Percentiles rank a stretch among this genome's conserved stretches.
phyloP scores from a whole-genome alignment of 2,888 invertebrate species.

The Lymantria dispar region DNA sequence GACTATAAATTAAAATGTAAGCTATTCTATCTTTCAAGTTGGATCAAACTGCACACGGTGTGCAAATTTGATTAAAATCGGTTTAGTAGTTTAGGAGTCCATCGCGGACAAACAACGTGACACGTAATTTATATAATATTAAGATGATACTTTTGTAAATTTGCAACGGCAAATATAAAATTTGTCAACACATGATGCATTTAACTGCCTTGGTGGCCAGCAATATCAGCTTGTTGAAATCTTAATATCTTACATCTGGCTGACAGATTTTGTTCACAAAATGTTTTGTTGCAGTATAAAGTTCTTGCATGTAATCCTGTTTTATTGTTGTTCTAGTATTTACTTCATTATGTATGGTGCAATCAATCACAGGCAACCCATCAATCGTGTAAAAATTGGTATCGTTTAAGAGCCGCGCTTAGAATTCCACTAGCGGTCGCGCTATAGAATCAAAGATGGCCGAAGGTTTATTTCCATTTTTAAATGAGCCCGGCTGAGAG shows the following conservation, averaged over 20 bases:
- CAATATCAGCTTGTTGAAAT: conserved; percentile 13
- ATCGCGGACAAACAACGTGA: too few relatives aligned
- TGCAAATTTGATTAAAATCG: too few relatives aligned
- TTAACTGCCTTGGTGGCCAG: conserved; percentile 16
- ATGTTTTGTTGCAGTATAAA: not conserved
- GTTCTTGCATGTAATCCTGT: not conserved
- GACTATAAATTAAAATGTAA: too few relatives aligned
- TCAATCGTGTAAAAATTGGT: conserved; percentile 56
- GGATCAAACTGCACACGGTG: too few relatives aligned
- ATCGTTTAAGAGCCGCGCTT: conserved; percentile 68
- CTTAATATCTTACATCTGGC: conserved; percentile 14
- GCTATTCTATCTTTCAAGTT: too few relatives aligned
- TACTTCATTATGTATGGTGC: conserved; percentile 16
- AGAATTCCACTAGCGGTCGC: conserved; percentile 75
- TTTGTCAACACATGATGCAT: conserved; percentile 15
- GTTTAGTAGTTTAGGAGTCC: too few relatives aligned
- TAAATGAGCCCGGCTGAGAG: conserved; percentile 82
- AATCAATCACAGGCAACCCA: conserved; percentile 29
- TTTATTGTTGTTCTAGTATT: conserved; percentile 8
- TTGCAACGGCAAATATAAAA: conserved; percentile 19
- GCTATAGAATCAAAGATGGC: conserved; percentile 78
- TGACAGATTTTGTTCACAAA: conserved; percentile 5
- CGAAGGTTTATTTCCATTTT: conserved; percentile 81
- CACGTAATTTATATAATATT: too few relatives aligned
- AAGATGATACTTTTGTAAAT: too few relatives aligned